Percentiles rank a stretch among this genome's conserved stretches.
phyloP scores from a whole-genome alignment of 2,888 invertebrate species.

The Hirtodrosophila cameraria region DNA sequence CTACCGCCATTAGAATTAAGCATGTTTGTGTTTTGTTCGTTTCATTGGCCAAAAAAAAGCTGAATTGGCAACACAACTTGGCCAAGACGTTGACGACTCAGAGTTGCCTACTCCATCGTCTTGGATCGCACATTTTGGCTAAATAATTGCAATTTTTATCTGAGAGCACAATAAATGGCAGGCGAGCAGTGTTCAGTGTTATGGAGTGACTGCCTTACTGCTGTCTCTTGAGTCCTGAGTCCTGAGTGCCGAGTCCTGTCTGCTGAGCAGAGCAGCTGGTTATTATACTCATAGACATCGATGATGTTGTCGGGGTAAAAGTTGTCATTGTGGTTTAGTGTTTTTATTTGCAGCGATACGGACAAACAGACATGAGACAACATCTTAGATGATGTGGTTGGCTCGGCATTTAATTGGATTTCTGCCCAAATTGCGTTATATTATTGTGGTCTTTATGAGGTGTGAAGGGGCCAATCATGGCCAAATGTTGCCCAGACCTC shows the following conservation, averaged over 20 bases:
- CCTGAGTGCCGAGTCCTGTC: too few relatives aligned
- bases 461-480: slow-evolving; percentile 72
- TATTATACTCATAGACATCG: slow-evolving; percentile 70
- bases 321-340: slow-evolving; percentile 59
- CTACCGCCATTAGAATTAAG: too few relatives aligned
- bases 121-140: slow-evolving; percentile 63
- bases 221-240: too few relatives aligned
- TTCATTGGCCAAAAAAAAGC: too few relatives aligned
- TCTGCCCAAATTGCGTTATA: slow-evolving; percentile 78
- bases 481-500: slow-evolving; percentile 13
- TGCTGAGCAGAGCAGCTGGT: too few relatives aligned
- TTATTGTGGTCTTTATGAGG: slow-evolving; percentile 75
- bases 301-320: slow-evolving; percentile 60
- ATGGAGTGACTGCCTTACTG: slow-evolving; percentile 25
- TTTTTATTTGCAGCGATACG: slow-evolving; percentile 30
- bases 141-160: slow-evolving; percentile 79
- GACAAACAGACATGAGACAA: too few relatives aligned
- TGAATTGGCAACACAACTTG: too few relatives aligned
- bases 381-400: slow-evolving; percentile 23
- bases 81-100: slow-evolving; percentile 5
- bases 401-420: slow-evolving; percentile 74
- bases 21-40: too few relatives aligned
- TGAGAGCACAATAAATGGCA: slow-evolving; percentile 67
- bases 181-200: slow-evolving; percentile 40
- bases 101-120: slow-evolving; percentile 21